Conservation (phyloP, 2,113 vertebrate genomes). For the Electrona antarctica region DNA sequence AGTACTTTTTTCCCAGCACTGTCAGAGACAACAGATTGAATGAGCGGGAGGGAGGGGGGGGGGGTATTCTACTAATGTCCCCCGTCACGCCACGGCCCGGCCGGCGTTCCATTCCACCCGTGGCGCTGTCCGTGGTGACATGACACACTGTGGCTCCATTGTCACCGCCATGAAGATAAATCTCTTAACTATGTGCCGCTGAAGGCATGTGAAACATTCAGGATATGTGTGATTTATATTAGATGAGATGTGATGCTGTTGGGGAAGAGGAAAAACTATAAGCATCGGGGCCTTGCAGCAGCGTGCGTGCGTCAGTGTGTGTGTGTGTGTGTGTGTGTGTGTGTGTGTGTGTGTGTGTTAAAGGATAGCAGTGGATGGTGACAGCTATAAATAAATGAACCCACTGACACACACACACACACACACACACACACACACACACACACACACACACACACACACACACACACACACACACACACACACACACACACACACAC, state of each 20-base stretch:
- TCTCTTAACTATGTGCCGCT: background rate
- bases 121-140: too few relatives aligned
- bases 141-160: slow-evolving; percentile 8
- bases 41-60: too few relatives aligned
- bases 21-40: too few relatives aligned
- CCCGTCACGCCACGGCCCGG: too few relatives aligned
- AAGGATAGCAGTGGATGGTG: slow-evolving; percentile 45
- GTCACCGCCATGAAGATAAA: slow-evolving; percentile 30
- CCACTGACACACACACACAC: slow-evolving; percentile 38
- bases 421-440: too few relatives aligned
- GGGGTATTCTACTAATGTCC: too few relatives aligned
- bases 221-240: background rate
- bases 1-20: too few relatives aligned
- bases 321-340: slow-evolving; percentile 7
- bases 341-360: slow-evolving; percentile 22
- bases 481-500: slow-evolving; percentile 40
- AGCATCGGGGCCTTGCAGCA: slow-evolving; percentile 7
- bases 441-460: too few relatives aligned
- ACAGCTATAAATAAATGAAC: slow-evolving; percentile 66
- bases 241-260: background rate
- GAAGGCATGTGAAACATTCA: slow-evolving; percentile 24
- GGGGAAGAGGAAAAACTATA: slow-evolving; percentile 1
- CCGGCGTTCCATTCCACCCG: too few relatives aligned
- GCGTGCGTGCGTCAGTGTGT: background rate
- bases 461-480: slow-evolving; percentile 20